phyloP scores from a whole-genome alignment of 2,888 invertebrate species.

The Acanthosepion pharaonis region DNA sequence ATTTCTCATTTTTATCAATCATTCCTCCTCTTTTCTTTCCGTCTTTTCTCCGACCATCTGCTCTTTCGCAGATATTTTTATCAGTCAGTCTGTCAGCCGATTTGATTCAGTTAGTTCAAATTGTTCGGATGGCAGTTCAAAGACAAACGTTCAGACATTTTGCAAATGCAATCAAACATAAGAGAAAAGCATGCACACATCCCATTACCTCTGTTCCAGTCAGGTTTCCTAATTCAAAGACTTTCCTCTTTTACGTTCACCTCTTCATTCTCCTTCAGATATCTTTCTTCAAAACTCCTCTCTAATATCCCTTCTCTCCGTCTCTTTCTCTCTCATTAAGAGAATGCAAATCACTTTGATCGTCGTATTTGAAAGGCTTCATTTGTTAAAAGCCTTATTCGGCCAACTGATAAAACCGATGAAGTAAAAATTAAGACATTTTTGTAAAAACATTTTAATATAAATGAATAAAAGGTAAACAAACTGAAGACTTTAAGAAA shows the following conservation, averaged over 20 bases:
- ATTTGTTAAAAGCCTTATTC: neutral
- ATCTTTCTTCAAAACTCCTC: too few relatives aligned
- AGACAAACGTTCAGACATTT: conserved; percentile 11
- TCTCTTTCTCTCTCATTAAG: neutral
- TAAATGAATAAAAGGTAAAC: neutral
- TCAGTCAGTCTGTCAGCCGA: neutral
- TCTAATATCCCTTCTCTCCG: neutral
- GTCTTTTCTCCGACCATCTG: neutral
- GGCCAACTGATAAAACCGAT: neutral
- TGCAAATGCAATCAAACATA: neutral
- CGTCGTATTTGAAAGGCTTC: neutral
- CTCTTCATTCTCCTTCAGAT: neutral
- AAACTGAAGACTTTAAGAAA: too few relatives aligned
- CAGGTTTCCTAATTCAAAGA: neutral
- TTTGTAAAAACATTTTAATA: neutral
- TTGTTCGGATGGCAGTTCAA: neutral
- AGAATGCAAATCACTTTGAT: neutral
- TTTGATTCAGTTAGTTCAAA: neutral
- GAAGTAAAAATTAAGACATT: neutral
- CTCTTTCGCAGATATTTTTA: neutral
- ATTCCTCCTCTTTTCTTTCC: neutral
- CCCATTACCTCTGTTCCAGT: neutral
- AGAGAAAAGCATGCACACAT: neutral
- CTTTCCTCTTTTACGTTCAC: neutral
- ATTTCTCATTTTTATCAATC: neutral